These are phyloP conservation scores for Gryllus bimaculatus DNA, from an alignment of 1,140 invertebrate species.

Conservation along the genomic window DNA sequence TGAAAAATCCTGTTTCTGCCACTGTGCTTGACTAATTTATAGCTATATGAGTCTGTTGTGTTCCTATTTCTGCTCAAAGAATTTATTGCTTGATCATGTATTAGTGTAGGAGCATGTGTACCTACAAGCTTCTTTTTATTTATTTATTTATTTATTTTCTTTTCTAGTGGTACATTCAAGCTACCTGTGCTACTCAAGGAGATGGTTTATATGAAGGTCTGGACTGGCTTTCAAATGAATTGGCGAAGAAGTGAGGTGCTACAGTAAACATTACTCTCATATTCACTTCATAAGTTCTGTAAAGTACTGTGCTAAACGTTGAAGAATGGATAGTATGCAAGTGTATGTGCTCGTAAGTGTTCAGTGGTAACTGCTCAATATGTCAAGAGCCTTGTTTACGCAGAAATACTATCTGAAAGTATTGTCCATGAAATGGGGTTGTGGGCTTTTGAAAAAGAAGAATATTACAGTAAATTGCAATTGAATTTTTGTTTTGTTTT, in stretches of 20 bases:
- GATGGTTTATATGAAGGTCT: conserved; percentile 96
- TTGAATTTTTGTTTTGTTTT: neutral
- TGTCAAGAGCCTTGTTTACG: neutral
- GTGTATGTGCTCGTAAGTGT: neutral
- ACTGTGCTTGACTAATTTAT: neutral
- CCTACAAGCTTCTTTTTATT: neutral
- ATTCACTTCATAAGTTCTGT: neutral
- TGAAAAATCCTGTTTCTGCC: neutral
- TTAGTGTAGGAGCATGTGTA: too few relatives aligned
- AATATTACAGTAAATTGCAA: neutral
- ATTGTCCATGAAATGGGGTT: neutral
- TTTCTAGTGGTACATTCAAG: conserved; percentile 89
- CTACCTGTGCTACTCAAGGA: conserved; percentile 93
- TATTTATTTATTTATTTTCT: conserved; percentile 8
- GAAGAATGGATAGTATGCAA: neutral
- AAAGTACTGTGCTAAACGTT: neutral
- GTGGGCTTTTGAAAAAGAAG: neutral
- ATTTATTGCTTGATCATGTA: neutral
- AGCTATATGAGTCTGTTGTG: neutral
- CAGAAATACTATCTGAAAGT: neutral
- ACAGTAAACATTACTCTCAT: neutral
- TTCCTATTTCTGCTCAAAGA: neutral
- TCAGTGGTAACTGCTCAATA: neutral
- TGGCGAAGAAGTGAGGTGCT: conserved; percentile 37
- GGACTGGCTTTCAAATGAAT: conserved; percentile 91